phyloP scores from a whole-genome alignment of 1,140 invertebrate genomes.

The Pseudomyrmex gracilis region DNA sequence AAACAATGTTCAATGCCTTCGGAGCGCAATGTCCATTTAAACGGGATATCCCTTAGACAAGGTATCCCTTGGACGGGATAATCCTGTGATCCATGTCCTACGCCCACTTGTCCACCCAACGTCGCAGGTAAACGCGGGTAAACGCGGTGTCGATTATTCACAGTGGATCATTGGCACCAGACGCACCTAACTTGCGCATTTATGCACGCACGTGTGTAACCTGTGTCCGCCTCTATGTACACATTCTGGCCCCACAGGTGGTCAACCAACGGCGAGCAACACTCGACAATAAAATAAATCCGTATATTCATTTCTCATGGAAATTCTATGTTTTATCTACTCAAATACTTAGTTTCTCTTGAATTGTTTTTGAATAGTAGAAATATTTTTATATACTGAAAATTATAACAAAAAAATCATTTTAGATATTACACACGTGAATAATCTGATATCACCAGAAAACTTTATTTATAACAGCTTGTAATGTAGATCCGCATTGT shows the following conservation, averaged over 20 bases:
- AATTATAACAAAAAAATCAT: background rate
- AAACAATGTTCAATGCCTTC: constrained; percentile 46
- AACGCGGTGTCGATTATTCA: constrained; percentile 71
- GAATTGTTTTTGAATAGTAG: background rate
- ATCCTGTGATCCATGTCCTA: constrained; percentile 64
- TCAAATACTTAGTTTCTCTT: background rate
- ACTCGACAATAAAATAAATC: background rate
- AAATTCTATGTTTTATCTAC: no score
- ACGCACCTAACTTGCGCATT: constrained; percentile 30
- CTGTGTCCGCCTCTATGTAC: background rate
- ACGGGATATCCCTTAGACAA: constrained; percentile 36
- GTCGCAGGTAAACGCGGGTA: constrained; percentile 64
- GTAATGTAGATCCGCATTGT: background rate
- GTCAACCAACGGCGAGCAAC: background rate
- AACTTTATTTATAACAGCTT: background rate
- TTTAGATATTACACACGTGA: background rate
- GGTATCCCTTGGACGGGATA: constrained; percentile 52
- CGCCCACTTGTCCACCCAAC: constrained; percentile 69
- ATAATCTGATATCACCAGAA: background rate
- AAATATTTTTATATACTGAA: background rate
- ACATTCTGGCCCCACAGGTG: constrained; percentile 20
- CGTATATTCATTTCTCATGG: no score
- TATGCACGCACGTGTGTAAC: constrained; percentile 27
- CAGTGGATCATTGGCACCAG: constrained; percentile 60
- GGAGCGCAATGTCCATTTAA: constrained; percentile 25